Evolutionary conservation across 2,797 vertebrate species (phyloP), one percentile per base, ranked within the genome.

Genomic region (Epinephelus awoara): DNA sequence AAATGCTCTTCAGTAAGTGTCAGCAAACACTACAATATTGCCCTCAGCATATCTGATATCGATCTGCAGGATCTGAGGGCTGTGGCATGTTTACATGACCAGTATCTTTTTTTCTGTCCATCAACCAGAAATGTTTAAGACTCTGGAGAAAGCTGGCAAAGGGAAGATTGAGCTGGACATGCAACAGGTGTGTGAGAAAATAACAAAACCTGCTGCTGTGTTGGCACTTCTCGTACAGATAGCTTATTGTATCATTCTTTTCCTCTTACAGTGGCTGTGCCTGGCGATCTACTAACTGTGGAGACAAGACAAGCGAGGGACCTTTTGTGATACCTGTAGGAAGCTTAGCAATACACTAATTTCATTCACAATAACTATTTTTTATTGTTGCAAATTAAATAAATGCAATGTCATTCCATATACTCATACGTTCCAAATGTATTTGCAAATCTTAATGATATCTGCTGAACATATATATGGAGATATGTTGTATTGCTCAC

Each of bases 1-100:
- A 99, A 93, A 95, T 92, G 77, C 93, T 98, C 50, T 97, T 97
- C 92, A 96, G 97, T 98, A 91, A 96, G 97, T 95, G 51, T 69
- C 46, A 46, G 18, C 50, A 77, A 74, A 80, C 29, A 56, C 15
- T 40, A 11, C n/a, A 46, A 7, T 19, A 11, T 44, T 34, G 9
- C 0, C 21, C 9, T 44, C 27, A 17, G 4, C 3, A 65, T 14
- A 15, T 42, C 3, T 52, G 3, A 38, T 21, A 23, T 11, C 19
- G n/a, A 49, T 75, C 17, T 49, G 15, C 38, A 4, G 13, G 12
- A 50, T 40, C 13, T 42, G n/a, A 54, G 5, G 12, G 6, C 13
- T 46, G 52, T 23, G 2, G 12, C 19, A 17, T 29, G 29, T 73
- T 85, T 18, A 50, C n/a, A 29, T 46, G 3, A n/a, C 4, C 13